Evolutionary conservation across 2,888 invertebrate species (phyloP), one percentile per base, ranked within the genome.

Genomic region (Lottia gigantea): DNA sequence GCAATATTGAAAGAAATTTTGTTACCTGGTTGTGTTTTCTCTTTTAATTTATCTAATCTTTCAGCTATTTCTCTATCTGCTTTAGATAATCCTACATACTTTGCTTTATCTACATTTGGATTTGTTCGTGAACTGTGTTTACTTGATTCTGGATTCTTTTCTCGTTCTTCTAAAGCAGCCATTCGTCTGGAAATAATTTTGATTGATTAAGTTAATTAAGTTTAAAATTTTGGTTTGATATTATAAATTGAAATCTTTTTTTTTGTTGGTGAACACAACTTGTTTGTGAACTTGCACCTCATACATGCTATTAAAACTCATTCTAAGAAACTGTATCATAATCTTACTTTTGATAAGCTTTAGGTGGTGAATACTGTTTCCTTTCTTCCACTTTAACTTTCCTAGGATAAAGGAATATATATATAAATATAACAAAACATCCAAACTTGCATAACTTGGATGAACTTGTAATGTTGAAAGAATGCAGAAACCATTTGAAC

Each of bases 51-150:
- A 40, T 85, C 82, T 7, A 87, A 77, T 71, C 87, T 79, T 73
- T 84, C 76, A 49, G 83, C 83, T 45, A 87, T 84, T 47, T 86
- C 85, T 46, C 78, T 71, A 70, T 87, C 87, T 62, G 83, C 81
- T 68, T 80, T 76, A 8, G 79, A 74, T 71, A 85, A 71, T 7
- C 69, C 72, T 55, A 62, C 67, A 31, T 78, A 74, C 61, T 78
- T 74, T 12, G 68, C 66, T 55, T 74, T 74, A 47, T 62, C 16
- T 49, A 74, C 74, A 26, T 23, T 61, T 23, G 66, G 14, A n/a
- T 46, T 62, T 16, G 74, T 40, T 62, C 70, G 15, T 49, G 65
- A 46, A 46, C 66, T 46, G 67, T 23, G 55, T 16, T 69, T 49
- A 62, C 16, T 65, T 64, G 19, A 26, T n/a, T 61, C 64, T 19